Conservation (phyloP, 1,140 invertebrate species). For the Penaeus indicus region DNA sequence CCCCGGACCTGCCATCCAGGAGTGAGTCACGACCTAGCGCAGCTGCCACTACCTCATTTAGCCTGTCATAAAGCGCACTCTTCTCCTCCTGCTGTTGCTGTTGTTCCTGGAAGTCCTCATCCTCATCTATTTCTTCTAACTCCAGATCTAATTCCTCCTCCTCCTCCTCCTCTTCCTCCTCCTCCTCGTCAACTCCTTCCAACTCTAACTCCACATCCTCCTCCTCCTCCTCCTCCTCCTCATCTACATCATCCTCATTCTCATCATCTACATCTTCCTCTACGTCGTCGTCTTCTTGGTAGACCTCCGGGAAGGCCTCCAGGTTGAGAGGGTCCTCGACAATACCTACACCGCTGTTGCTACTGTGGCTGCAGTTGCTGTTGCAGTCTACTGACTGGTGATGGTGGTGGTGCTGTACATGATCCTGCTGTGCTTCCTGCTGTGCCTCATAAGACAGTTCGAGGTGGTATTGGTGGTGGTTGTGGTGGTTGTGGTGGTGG, state of each 20-base stretch:
- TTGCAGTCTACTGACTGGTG: conserved; percentile 42
- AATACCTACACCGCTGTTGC: conserved; percentile 46
- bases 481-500: conserved; percentile 35
- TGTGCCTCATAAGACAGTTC: conserved; percentile 63
- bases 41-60: conserved; percentile 57
- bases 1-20: conserved; percentile 42
- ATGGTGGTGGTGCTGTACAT: conserved; percentile 34
- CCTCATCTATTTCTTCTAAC: too few relatives aligned
- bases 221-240: too few relatives aligned
- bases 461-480: conserved; percentile 47
- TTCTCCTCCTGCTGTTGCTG: conserved; percentile 20
- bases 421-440: conserved; percentile 55
- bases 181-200: too few relatives aligned
- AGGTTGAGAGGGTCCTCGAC: conserved; percentile 10
- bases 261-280: too few relatives aligned
- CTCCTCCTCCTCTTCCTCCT: too few relatives aligned
- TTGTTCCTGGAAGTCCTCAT: too few relatives aligned
- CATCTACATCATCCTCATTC: too few relatives aligned
- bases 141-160: too few relatives aligned
- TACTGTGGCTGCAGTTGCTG: conserved; percentile 46
- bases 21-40: conserved; percentile 46
- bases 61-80: conserved; percentile 52
- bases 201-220: too few relatives aligned
- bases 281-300: too few relatives aligned
- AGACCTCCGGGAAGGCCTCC: conserved; percentile 2